Base-by-base conservation (phyloP, 2,888 invertebrate genomes). In the Macrophya alboannulata region DNA sequence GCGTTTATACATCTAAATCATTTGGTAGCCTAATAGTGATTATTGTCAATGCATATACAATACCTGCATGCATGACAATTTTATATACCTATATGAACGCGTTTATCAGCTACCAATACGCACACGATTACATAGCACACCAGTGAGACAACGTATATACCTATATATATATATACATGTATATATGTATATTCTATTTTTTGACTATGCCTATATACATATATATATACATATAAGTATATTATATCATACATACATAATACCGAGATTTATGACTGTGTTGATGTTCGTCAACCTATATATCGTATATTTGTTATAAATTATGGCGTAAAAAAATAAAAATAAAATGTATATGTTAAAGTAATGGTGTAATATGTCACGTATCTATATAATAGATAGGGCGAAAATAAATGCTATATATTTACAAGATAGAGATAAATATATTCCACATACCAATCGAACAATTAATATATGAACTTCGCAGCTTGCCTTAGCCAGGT, bases 181-280 rank as follows among this genome's bases (percentile, higher is more conserved):
- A 62, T 55, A 17, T 55, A 55, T 25, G 25, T 25, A 31, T 62
- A 68, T 68, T 37, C 68, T 68, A 68, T 68, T 68, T 37, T 68
- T 68, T 68, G 68, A 37, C 68, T 37, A 37, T 68, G 31, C 37
- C 12, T 68, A 68, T 37, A 15, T 31, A 31, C n/a, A 62, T 25
- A 62, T 25, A 10, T 25, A 62, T n/a, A 3, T 21, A 62, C 12
- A 17, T 55, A 55, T 25, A 62, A 4, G n/a, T 55, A n/a, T n/a
- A 55, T 55, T n/a, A 55, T n/a, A 55, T n/a, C 55, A 55, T 55
- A n/a, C 55, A 12, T 37, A 68, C 68, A 68, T 68, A 68, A 68
- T 68, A 37, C 68, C 68, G 68, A 68, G 68, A 68, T 68, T 68
- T 17, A 68, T 68, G 68, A 68, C 68, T 68, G 68, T 37, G 68